Evolutionary conservation across 2,888 invertebrate genomes (phyloP), one percentile per base, ranked within the genome.

Genomic region (Orthonychiurus folsomi): DNA sequence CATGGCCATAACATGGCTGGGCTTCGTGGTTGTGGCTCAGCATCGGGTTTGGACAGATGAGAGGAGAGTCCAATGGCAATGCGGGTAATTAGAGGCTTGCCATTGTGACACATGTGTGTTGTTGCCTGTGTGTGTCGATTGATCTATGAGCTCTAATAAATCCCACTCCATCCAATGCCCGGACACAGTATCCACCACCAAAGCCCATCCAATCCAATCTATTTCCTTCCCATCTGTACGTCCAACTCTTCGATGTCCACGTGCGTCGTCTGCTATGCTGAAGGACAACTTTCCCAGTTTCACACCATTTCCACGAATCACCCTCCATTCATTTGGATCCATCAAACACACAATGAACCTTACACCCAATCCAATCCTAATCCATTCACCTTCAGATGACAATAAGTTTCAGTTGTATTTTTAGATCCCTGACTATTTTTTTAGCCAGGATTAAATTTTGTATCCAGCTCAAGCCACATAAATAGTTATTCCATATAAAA

Each of bases 91-190:
- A 64, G 64, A 62, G 59, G 64, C 57, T 62, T 64, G 61, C 61
- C 60, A 59, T 62, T 62, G 62, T 64, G 61, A 61, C 63, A 63
- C 61, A 63, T 61, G 57, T 56, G 56, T 52, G 52, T 20, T 9
- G 24, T 52, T 52, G 28, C 25, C 60, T 52, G 56, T 52, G 52
- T 57, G 62, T 56, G 59, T 61, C 64, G 62, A 62, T 64, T 64
- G 64, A 64, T 64, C 64, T 65, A 65, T 65, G 64, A 65, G 64
- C 60, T 60, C 59, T 60, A 62, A 65, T 65, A 65, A 65, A 65
- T 65, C 64, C 64, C 56, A 26, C 5, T 37, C 37, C 37, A 37
- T 37, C 37, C 37, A 37, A 37, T 37, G 15, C 37, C 5, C 37
- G 15, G 37, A 37, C 37, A 37, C 37, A 37, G 37, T n/a, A n/a